phyloP scores from a whole-genome alignment of 2,113 vertebrate genomes.

The Spermophilus dauricus region DNA sequence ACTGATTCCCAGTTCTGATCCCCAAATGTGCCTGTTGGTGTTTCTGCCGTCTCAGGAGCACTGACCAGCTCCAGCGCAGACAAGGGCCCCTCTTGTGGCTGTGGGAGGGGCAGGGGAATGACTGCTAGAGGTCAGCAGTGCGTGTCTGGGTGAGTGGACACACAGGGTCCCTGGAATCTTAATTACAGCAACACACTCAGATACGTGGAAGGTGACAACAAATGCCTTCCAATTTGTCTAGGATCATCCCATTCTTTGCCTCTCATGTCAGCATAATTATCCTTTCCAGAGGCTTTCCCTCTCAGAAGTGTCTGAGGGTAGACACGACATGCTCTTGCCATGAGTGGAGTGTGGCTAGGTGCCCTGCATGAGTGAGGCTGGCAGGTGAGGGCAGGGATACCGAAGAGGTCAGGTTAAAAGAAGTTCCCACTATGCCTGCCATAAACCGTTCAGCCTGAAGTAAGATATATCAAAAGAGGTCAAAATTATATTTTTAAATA shows the following conservation, averaged over 20 bases:
- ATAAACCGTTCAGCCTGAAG: fast-evolving
- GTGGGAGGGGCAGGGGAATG: background rate
- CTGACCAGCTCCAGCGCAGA: background rate
- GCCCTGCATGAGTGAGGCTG: background rate
- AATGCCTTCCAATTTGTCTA: background rate
- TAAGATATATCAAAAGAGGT: background rate
- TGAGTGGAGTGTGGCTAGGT: too few relatives aligned
- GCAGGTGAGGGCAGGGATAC: background rate
- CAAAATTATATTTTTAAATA: background rate
- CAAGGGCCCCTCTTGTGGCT: too few relatives aligned
- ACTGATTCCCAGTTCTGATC: background rate
- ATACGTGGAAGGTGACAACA: background rate
- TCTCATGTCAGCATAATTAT: background rate
- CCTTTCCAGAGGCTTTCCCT: background rate
- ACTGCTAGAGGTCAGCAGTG: background rate
- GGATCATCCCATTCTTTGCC: background rate
- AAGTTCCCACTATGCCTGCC: fast-evolving
- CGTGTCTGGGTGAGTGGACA: background rate
- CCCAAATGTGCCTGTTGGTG: background rate
- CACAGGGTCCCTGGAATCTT: background rate
- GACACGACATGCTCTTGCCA: background rate
- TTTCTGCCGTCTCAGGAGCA: background rate
- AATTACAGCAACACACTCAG: fast-evolving
- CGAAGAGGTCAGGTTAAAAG: background rate
- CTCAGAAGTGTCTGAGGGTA: background rate